phyloP scores from a whole-genome alignment of 2,113 vertebrate species.

The Corydoras sp. region DNA sequence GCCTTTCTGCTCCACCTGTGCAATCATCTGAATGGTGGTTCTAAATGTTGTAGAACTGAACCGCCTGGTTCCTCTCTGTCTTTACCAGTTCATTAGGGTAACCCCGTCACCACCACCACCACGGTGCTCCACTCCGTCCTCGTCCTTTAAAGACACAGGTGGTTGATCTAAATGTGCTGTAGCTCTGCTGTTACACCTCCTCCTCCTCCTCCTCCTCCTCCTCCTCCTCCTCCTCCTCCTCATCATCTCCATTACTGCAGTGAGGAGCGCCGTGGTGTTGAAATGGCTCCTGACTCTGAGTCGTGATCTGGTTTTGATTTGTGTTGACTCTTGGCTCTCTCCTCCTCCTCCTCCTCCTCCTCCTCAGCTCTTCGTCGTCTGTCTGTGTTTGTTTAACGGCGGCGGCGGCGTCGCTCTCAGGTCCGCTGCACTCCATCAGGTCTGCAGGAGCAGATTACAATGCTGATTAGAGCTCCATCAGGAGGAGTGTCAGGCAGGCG shows the following conservation, averaged over 20 bases:
- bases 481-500: conserved; percentile 8
- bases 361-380: conserved; percentile 21
- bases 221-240: neutral
- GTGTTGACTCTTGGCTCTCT: conserved; percentile 29
- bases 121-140: no score
- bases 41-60: no score
- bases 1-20: no score
- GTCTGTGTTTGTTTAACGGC: conserved; percentile 44
- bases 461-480: neutral
- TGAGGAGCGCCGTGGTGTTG: conserved; percentile 27
- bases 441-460: neutral
- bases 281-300: conserved; percentile 24
- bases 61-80: no score
- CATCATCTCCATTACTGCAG: conserved; percentile 5
- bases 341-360: conserved; percentile 39
- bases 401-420: conserved; percentile 29
- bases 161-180: no score
- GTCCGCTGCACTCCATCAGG: conserved; percentile 23
- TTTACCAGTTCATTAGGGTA: no score
- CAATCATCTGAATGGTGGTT: no score
- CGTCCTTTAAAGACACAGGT: no score
- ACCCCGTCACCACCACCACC: no score
- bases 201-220: no score
- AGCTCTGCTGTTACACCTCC: neutral
- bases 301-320: conserved; percentile 28